These are phyloP conservation scores for Augochlora pura DNA, from an alignment of 1,140 invertebrate species.

Conservation along the genomic window DNA sequence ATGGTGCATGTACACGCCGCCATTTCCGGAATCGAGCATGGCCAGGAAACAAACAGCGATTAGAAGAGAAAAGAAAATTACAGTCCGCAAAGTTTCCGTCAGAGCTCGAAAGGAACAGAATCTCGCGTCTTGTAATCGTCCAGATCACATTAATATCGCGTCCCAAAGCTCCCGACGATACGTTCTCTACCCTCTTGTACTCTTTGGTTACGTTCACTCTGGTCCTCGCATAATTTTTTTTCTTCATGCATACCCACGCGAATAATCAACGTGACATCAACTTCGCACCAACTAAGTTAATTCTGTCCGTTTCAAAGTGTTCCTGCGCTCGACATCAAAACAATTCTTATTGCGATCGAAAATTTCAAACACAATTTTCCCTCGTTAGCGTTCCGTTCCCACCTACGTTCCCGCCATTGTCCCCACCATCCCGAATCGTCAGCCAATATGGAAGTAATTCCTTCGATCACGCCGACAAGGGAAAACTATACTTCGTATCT, in stretches of 20 bases:
- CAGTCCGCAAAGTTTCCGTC: not conserved
- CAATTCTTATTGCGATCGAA: too few relatives aligned
- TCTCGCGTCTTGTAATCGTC: not conserved
- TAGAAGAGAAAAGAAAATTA: not conserved
- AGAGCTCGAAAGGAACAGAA: not conserved
- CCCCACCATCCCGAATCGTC: too few relatives aligned
- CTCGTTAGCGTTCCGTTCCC: too few relatives aligned
- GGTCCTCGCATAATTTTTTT: not conserved
- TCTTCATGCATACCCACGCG: not conserved
- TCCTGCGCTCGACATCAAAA: too few relatives aligned
- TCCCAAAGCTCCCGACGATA: not conserved
- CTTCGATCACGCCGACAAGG: too few relatives aligned
- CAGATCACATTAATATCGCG: not conserved
- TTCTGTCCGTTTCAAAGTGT: too few relatives aligned
- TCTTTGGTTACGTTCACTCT: slow-evolving; percentile 13
- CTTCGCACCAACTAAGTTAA: too few relatives aligned
- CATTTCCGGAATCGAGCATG: slow-evolving; percentile 24
- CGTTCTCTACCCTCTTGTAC: not conserved
- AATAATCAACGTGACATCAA: not conserved
- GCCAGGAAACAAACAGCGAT: slow-evolving; percentile 27
- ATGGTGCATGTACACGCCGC: slow-evolving; percentile 25
- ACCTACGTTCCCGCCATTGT: too few relatives aligned
- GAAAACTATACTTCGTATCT: not conserved
- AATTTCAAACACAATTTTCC: too few relatives aligned
- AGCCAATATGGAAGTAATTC: too few relatives aligned